Base-by-base conservation (phyloP, 2,888 invertebrate species). In the Acronicta psi region DNA sequence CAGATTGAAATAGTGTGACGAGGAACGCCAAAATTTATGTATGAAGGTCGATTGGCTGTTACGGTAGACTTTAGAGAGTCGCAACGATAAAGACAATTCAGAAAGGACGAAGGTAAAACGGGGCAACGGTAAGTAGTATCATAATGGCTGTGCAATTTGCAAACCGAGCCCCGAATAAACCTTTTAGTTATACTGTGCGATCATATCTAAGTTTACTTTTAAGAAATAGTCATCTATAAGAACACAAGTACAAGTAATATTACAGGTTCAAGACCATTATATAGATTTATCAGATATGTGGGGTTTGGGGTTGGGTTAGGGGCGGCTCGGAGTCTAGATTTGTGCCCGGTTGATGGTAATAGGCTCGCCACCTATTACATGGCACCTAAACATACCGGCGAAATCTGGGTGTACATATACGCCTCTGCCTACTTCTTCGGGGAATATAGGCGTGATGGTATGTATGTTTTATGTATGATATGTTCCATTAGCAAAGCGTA, bases 1-100 rank as follows among this genome's bases (percentile, higher is more conserved):
- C 59, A 76, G 65, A 76, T 76, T 73, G 69, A 69, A 69, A 58
- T 57, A 64, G 55, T 58, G 53, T 55, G 50, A 45, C 29, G 47
- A 47, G 52, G 18, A 65, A 45, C 41, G 63, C 20, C 44, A 36
- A 50, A 58, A 72, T 69, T 45, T 69, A 76, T 69, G 51, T 51
- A 64, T 62, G 58, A 67, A 59, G 64, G 70, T 55, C 58, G 56
- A 77, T 77, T 54, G 75, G 45, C 41, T 54, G 44, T 57, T 70
- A 57, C 56, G 46, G 56, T 73, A 63, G 57, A 58, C 59, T 51
- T 51, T 47, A 38, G 37, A 60, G 42, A 47, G 62, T 53, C 40
- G 45, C 50, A 49, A 60, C 45, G 53, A 61, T 67, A 54, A 69
- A 59, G 61, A 69, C 65, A 51, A 68, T 73, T 67, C 51, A 9